A percentile compares a stretch with the other conserved stretches of the same genome.
These are phyloP conservation scores for Mesocentrotus franciscanus DNA, from an alignment of 53 echinoderm and acorn worm species.

Conservation along the genomic window DNA sequence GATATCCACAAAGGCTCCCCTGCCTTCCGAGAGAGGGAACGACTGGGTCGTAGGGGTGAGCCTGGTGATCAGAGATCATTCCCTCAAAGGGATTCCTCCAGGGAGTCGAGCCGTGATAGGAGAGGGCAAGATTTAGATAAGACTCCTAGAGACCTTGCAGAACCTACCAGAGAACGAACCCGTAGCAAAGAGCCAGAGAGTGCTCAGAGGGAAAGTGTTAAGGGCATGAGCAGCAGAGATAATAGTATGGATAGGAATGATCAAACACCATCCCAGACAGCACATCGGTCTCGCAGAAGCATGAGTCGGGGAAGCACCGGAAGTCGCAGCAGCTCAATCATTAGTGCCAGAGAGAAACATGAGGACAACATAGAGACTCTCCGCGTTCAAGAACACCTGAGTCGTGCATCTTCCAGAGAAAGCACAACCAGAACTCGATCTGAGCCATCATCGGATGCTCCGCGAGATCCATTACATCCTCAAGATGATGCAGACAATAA, in stretches of 20 bases:
- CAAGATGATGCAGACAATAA: constrained; percentile 23
- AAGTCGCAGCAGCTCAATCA: constrained; percentile 79
- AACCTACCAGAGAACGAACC: constrained; percentile 34
- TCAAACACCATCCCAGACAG: background rate
- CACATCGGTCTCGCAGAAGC: constrained; percentile 69
- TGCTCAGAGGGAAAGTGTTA: constrained; percentile 10
- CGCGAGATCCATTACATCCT: background rate
- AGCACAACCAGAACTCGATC: constrained; percentile 37
- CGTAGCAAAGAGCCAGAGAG: constrained; percentile 49
- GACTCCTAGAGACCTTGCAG: background rate
- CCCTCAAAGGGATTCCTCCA: constrained; percentile 23
- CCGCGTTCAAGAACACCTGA: constrained; percentile 40
- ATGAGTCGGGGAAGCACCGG: constrained; percentile 76
- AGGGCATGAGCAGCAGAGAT: constrained; percentile 43
- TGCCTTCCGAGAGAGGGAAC: constrained; percentile 37
- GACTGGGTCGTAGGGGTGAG: constrained; percentile 30
- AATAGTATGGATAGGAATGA: constrained; percentile 47
- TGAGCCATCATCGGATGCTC: background rate
- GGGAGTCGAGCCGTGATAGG: constrained; percentile 45
- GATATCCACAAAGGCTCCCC: constrained; percentile 56
- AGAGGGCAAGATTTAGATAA: background rate
- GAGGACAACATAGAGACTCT: constrained; percentile 21
- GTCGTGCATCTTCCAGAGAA: constrained; percentile 46
- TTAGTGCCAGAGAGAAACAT: constrained; percentile 65
- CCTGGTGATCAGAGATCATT: background rate